Conservation (phyloP, 2,797 vertebrate genomes). For the Phataginus tricuspis region DNA sequence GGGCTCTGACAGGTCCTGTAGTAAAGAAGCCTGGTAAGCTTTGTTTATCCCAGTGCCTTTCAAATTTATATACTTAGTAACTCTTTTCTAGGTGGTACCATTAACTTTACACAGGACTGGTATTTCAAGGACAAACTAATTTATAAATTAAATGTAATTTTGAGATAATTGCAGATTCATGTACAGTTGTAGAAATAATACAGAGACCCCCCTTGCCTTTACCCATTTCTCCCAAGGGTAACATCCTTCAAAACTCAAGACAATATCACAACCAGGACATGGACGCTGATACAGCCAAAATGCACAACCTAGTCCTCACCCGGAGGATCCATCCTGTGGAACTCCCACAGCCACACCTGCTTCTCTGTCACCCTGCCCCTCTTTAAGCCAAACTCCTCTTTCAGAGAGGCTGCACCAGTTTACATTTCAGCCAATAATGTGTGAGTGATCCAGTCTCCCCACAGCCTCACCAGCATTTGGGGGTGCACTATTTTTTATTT, state of each 20-base stretch:
- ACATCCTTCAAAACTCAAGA: background rate
- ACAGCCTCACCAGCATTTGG: background rate
- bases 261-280: background rate
- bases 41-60: background rate
- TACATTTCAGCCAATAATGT: background rate
- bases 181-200: background rate
- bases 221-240: background rate
- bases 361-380: background rate
- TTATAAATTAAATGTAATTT: conserved; percentile 46
- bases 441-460: background rate
- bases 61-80: background rate
- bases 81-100: background rate
- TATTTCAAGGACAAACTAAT: conserved; percentile 43
- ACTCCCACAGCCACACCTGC: accelerated
- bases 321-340: too few relatives aligned
- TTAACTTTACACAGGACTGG: background rate
- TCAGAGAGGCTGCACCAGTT: background rate
- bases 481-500: background rate
- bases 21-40: background rate
- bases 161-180: background rate
- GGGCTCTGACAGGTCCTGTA: background rate
- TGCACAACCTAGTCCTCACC: background rate
- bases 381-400: background rate
- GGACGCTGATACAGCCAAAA: accelerated
- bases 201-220: background rate